phyloP scores from a whole-genome alignment of 2,888 invertebrate species.

The Drosophila infuscata region DNA sequence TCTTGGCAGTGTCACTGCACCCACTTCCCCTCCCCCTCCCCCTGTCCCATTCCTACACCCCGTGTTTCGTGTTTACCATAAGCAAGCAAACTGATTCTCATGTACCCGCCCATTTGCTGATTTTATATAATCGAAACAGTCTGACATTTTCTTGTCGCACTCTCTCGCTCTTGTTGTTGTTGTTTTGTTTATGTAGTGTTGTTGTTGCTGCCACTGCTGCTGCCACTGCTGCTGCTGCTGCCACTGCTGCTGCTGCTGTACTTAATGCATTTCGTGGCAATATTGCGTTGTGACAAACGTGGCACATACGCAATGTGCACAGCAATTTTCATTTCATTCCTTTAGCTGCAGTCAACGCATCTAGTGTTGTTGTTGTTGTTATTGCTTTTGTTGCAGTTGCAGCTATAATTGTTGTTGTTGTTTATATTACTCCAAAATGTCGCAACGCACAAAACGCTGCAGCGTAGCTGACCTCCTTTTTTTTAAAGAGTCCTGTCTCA shows the following conservation, averaged over 20 bases:
- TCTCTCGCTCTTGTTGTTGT: constrained; percentile 12
- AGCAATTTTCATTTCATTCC: constrained; percentile 48
- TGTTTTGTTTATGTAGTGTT: background rate
- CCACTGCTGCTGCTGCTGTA: constrained; percentile 29
- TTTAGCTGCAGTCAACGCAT: constrained; percentile 19
- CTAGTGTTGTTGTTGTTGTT: constrained; percentile 12
- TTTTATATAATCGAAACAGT: constrained; percentile 75
- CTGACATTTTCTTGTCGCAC: constrained; percentile 71
- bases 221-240: constrained; percentile 7
- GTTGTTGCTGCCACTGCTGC: constrained; percentile 16
- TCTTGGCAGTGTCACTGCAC: constrained; percentile 72
- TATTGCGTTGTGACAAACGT: constrained; percentile 69
- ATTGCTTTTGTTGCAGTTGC: constrained; percentile 15
- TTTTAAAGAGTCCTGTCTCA: constrained; percentile 26
- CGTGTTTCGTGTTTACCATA: background rate
- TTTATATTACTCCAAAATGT: constrained; percentile 65
- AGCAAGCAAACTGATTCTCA: constrained; percentile 30
- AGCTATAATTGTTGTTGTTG: constrained; percentile 30
- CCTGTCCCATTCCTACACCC: too few species aligned
- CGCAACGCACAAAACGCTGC: constrained; percentile 62
- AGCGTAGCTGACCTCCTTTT: constrained; percentile 70
- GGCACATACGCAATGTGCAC: constrained; percentile 70
- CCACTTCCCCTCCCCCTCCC: constrained; percentile 22
- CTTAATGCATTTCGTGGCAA: constrained; percentile 69
- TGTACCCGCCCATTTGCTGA: constrained; percentile 35